These are phyloP conservation scores for Caenorhabditis drosophilae DNA, from an alignment of 2,888 invertebrate species.

Conservation along the genomic window DNA sequence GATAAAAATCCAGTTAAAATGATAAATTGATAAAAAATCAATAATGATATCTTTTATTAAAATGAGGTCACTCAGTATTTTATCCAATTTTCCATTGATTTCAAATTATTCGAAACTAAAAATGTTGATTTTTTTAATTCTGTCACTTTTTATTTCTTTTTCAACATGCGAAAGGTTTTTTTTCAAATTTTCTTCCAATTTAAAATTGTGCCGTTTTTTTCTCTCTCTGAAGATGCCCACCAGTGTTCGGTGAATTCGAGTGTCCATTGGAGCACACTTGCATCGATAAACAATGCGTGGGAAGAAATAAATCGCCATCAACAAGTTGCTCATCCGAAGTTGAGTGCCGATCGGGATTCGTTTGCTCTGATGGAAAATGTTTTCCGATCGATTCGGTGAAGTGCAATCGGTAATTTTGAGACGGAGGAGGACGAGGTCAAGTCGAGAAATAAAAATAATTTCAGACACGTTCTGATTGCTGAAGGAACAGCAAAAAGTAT, in stretches of 20 bases:
- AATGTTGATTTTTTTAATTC: too few species aligned
- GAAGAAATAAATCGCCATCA: slow-evolving; percentile 39
- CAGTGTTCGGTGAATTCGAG: slow-evolving; percentile 62
- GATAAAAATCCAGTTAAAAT: too few species aligned
- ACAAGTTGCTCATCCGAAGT: slow-evolving; percentile 52
- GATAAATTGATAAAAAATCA: too few species aligned
- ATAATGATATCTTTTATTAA: too few species aligned
- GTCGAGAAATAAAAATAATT: background rate
- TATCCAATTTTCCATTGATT: too few species aligned
- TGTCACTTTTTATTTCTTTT: too few species aligned
- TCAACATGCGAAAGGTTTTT: too few species aligned
- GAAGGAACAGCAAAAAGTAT: slow-evolving; percentile 54
- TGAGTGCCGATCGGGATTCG: slow-evolving; percentile 45
- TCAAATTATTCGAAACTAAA: too few species aligned
- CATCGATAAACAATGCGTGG: slow-evolving; percentile 52
- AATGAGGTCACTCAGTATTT: too few species aligned
- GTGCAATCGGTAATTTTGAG: slow-evolving; percentile 50
- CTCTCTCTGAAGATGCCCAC: slow-evolving; percentile 52
- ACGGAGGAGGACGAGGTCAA: background rate
- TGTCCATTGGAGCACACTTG: slow-evolving; percentile 57
- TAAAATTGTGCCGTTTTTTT: too few species aligned
- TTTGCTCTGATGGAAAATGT: slow-evolving; percentile 55
- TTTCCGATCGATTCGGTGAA: slow-evolving; percentile 52
- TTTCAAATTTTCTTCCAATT: too few species aligned
- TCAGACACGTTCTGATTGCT: slow-evolving; percentile 49